phyloP scores from a whole-genome alignment of 2,797 vertebrate genomes.

The Diceros bicornis region DNA sequence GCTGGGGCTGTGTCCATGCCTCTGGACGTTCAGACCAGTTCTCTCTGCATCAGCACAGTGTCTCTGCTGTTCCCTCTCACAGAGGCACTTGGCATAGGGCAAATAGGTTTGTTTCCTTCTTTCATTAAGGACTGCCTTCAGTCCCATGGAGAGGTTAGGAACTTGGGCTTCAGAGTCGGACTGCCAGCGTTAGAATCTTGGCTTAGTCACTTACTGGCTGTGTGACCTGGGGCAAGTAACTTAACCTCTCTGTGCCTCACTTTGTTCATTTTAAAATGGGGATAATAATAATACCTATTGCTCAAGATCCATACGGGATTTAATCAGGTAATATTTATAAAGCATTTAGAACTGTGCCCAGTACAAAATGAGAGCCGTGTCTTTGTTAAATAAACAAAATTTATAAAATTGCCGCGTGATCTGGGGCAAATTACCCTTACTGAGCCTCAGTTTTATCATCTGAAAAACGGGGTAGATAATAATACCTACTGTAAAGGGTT shows the following conservation, averaged over 20 bases:
- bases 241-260: background rate
- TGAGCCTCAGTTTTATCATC: background rate
- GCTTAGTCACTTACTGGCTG: background rate
- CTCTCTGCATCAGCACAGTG: background rate
- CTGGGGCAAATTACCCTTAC: background rate
- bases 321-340: background rate
- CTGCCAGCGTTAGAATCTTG: background rate
- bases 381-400: constrained; percentile 7
- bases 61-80: background rate
- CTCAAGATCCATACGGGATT: background rate
- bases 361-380: background rate
- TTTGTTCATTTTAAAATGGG: constrained; percentile 29
- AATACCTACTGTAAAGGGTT: background rate
- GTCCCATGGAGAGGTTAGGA: background rate
- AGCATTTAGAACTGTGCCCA: background rate
- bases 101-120: background rate
- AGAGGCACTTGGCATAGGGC: accelerated
- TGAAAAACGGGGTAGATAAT: background rate
- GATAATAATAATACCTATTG: background rate
- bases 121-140: background rate
- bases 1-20: background rate
- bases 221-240: background rate
- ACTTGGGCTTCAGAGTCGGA: background rate
- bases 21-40: background rate
- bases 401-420: background rate